Evolutionary conservation across 2,113 vertebrate genomes (phyloP).

Genomic region (Steatornis caripensis): DNA sequence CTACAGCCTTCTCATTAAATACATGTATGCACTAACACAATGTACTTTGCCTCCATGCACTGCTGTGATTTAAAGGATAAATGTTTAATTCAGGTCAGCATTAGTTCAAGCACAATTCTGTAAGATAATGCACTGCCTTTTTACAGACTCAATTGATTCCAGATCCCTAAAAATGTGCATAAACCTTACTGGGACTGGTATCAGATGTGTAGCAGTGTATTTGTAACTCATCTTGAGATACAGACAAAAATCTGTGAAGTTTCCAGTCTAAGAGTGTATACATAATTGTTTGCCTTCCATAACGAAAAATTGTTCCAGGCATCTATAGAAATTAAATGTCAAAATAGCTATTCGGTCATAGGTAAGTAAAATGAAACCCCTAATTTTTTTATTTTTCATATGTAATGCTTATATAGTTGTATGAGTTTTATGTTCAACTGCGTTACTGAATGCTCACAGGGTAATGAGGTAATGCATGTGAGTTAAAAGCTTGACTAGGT

Average conservation of each 20-base stretch:
- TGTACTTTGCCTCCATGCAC: neutral
- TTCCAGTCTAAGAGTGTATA: neutral
- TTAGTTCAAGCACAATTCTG: neutral
- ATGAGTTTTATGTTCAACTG: neutral
- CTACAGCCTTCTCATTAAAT: neutral
- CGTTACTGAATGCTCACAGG: neutral
- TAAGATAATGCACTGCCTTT: neutral
- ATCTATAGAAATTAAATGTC: neutral
- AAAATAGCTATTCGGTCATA: neutral
- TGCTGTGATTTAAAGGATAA: neutral
- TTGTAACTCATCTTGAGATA: neutral
- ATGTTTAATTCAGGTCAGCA: neutral
- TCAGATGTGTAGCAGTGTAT: neutral
- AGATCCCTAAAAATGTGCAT: neutral
- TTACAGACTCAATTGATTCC: neutral
- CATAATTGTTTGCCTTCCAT: neutral
- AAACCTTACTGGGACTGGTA: neutral
- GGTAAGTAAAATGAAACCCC: neutral
- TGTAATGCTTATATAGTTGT: neutral
- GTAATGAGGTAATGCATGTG: neutral
- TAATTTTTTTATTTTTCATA: neutral
- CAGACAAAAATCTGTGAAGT: neutral
- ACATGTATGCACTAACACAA: rapidly evolving
- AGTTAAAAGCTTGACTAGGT: neutral
- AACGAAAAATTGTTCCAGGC: neutral